phyloP scores from a whole-genome alignment of 1,140 invertebrate genomes.

The Rhagoletis zephyria region DNA sequence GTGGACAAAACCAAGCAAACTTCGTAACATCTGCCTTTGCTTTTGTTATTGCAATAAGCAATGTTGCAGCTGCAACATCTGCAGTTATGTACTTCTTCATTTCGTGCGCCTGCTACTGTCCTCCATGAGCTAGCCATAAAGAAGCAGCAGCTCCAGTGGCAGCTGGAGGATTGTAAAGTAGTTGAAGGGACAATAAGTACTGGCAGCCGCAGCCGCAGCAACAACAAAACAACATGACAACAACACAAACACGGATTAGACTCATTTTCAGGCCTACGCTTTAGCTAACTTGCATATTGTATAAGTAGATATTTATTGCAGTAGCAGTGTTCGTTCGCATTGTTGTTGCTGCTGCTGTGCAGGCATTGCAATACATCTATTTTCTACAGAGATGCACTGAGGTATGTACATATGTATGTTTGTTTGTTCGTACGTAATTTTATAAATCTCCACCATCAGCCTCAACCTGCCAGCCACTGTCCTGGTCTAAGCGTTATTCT shows the following conservation, averaged over 20 bases:
- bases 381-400: neutral
- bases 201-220: neutral
- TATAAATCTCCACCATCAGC: constrained; percentile 39
- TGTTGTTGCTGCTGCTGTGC: constrained; percentile 1
- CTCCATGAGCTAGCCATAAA: neutral
- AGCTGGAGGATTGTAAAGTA: neutral
- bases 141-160: neutral
- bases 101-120: neutral
- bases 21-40: neutral
- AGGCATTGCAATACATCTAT: neutral
- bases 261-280: constrained; percentile 45
- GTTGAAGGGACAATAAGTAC: neutral
- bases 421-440: constrained; percentile 12
- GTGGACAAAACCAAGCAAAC: neutral
- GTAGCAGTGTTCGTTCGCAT: neutral
- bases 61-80: constrained; percentile 35
- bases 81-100: constrained; percentile 28
- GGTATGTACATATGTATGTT: neutral
- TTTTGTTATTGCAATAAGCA: neutral
- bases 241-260: neutral
- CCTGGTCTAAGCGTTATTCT: neutral
- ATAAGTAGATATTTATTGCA: constrained; percentile 31
- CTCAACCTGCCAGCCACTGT: neutral
- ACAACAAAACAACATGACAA: neutral
- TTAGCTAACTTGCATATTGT: constrained; percentile 41